Evolutionary conservation across 2,888 invertebrate species (phyloP).

Genomic region (Allolobophora icterica): DNA sequence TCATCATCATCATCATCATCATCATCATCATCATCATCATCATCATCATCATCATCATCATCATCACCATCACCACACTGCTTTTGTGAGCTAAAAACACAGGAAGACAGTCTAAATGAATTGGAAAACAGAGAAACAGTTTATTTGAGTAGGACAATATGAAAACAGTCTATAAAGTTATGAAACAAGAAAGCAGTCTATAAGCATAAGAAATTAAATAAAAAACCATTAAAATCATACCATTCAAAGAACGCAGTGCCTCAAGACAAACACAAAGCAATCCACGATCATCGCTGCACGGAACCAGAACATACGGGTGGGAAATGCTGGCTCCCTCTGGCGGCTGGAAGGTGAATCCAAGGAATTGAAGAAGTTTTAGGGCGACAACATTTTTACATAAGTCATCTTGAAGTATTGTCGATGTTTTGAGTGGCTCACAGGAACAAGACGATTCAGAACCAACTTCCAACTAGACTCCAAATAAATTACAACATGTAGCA

Average conservation of each 20-base stretch:
- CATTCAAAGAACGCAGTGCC: not conserved
- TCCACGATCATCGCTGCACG: not conserved
- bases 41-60: too few species aligned
- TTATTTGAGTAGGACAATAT: not conserved
- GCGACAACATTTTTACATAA: not conserved
- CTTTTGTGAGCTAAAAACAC: too few species aligned
- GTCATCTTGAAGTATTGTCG: not conserved
- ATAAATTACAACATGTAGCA: not conserved
- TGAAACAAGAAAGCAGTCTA: not conserved
- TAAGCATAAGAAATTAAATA: not conserved
- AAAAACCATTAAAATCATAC: not conserved
- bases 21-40: too few species aligned
- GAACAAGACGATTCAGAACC: not conserved
- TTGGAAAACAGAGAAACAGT: not conserved
- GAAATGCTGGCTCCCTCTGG: slow-evolving; percentile 17
- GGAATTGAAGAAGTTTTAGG: not conserved
- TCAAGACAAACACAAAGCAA: not conserved
- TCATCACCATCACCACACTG: too few species aligned
- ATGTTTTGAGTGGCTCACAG: not conserved
- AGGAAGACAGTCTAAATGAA: not conserved
- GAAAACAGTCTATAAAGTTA: too few species aligned
- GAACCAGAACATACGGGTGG: not conserved
- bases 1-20: too few species aligned
- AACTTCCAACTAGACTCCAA: slow-evolving; percentile 17
- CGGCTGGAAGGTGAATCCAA: not conserved